Conservation (phyloP, 2,797 vertebrate species). For the Macropus fuliginosus region DNA sequence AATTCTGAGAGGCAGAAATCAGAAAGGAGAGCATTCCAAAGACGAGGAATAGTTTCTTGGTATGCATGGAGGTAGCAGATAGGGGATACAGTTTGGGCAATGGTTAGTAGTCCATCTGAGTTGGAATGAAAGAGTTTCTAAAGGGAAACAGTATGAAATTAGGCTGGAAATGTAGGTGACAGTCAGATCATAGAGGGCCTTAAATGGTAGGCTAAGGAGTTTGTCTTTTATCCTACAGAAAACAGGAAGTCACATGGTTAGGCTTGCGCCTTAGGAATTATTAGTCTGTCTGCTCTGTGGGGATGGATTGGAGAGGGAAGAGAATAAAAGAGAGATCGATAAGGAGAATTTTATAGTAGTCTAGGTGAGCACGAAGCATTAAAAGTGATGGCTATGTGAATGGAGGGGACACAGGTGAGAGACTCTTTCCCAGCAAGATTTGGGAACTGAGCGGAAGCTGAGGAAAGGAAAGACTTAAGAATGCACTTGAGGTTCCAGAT, state of each 20-base stretch:
- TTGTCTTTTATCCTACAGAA: not conserved
- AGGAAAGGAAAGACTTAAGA: not conserved
- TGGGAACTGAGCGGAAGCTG: not conserved
- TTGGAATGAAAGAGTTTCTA: not conserved
- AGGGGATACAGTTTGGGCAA: not conserved
- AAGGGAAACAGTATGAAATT: not conserved
- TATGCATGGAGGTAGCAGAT: not conserved
- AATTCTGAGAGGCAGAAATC: not conserved
- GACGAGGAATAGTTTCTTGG: not conserved
- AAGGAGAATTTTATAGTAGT: not conserved
- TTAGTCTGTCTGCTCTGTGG: not conserved
- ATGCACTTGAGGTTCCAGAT: too few relatives aligned
- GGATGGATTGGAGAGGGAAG: not conserved
- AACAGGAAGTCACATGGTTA: not conserved
- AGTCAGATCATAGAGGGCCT: not conserved
- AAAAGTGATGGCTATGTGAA: not conserved
- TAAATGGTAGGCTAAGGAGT: not conserved
- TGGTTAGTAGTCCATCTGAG: not conserved
- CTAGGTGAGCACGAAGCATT: not conserved
- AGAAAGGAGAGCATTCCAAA: not conserved
- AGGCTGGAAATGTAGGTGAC: not conserved
- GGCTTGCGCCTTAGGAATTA: not conserved
- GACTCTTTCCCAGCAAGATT: not conserved
- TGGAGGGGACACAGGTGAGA: not conserved
- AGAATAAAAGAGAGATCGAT: not conserved